Conservation (phyloP, 64 coral and sea anemone genomes). For the Pocillopora verrucosa region DNA sequence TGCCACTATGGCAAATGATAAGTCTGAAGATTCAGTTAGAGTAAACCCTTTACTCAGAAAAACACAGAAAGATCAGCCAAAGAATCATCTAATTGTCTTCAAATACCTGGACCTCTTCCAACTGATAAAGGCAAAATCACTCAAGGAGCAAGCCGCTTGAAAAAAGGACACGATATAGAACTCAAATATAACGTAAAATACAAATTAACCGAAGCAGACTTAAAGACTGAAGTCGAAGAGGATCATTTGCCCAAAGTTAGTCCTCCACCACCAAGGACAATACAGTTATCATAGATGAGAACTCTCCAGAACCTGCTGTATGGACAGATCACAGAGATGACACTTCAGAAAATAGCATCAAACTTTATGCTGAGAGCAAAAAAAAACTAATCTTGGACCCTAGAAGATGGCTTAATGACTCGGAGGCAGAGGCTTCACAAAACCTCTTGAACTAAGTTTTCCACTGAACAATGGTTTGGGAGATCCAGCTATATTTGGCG, state of each 20-base stretch:
- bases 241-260: background rate
- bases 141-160: background rate
- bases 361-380: constrained; percentile 38
- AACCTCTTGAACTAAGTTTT: constrained; percentile 16
- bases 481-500: constrained; percentile 7
- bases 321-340: background rate
- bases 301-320: background rate
- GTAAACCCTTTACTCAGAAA: background rate
- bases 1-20: background rate
- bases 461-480: constrained; percentile 26
- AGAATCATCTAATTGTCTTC: constrained; percentile 5
- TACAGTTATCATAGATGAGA: background rate
- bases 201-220: background rate
- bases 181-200: background rate
- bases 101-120: background rate
- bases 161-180: constrained; percentile 5
- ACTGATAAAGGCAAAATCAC: background rate
- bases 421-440: constrained; percentile 43
- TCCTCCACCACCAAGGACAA: background rate
- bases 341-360: background rate
- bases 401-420: constrained; percentile 38
- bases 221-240: background rate
- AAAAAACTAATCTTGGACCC: constrained; percentile 30
- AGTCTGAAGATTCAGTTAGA: background rate
- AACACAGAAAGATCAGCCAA: constrained; percentile 11